Evolutionary conservation across 1,140 invertebrate genomes (phyloP).

Genomic region (Copidosoma floridanum): DNA sequence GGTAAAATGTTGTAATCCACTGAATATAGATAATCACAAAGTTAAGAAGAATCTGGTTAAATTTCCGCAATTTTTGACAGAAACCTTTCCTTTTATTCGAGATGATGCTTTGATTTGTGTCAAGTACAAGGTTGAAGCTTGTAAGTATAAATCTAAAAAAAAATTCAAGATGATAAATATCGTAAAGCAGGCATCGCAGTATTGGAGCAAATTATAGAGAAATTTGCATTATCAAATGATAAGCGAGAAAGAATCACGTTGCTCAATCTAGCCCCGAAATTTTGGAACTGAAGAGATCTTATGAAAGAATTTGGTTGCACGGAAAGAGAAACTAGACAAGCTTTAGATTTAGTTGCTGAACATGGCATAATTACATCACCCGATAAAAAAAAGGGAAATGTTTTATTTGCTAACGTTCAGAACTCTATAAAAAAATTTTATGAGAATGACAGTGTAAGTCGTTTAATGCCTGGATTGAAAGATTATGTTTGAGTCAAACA

Average conservation of each 20-base stretch:
- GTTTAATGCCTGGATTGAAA: constrained; percentile 6
- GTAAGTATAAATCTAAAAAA: too few species aligned
- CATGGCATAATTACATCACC: constrained; percentile 4
- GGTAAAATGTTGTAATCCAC: too few species aligned
- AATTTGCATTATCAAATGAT: not conserved
- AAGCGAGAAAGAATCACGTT: constrained; percentile 16
- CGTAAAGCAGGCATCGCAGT: constrained; percentile 6
- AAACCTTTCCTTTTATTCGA: too few species aligned
- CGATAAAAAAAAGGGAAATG: not conserved
- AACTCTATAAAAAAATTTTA: not conserved
- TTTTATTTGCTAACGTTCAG: not conserved
- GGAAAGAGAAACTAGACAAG: constrained; percentile 6
- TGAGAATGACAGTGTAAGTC: not conserved
- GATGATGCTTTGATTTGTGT: too few species aligned
- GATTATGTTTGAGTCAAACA: not conserved
- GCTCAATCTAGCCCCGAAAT: constrained; percentile 1
- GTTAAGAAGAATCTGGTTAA: too few species aligned
- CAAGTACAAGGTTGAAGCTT: too few species aligned
- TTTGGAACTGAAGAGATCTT: not conserved
- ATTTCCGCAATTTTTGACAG: too few species aligned
- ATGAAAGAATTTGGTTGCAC: not conserved
- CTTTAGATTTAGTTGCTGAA: not conserved
- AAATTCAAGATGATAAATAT: too few species aligned
- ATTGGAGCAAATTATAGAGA: constrained; percentile 13
- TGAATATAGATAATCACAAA: too few species aligned